These are phyloP conservation scores for Hippopotamus amphibius DNA, from an alignment of 2,113 vertebrate species.

Conservation along the genomic window DNA sequence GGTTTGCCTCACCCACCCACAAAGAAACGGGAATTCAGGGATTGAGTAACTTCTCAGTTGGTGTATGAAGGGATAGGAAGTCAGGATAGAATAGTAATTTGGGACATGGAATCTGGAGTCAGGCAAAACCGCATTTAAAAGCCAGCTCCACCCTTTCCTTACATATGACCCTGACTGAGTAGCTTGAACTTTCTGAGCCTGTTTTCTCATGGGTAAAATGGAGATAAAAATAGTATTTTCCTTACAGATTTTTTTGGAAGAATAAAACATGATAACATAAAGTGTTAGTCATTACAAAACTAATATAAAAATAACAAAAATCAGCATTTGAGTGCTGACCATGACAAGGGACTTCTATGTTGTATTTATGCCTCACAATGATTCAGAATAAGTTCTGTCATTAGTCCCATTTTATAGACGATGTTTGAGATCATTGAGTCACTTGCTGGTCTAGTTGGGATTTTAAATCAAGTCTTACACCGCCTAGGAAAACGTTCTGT, in stretches of 20 bases:
- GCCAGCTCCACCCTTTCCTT: neutral
- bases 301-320: neutral
- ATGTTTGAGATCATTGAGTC: slow-evolving; percentile 16
- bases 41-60: slow-evolving; percentile 22
- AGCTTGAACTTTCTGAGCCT: slow-evolving; percentile 9
- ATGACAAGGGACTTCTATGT: neutral
- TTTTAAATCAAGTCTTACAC: slow-evolving; percentile 29
- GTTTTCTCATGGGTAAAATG: neutral
- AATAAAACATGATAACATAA: slow-evolving; percentile 34
- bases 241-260: neutral
- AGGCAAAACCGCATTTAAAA: slow-evolving; percentile 30
- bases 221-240: slow-evolving; percentile 36
- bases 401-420: neutral
- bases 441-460: neutral
- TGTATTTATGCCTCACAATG: neutral
- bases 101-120: neutral
- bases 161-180: neutral
- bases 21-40: slow-evolving; percentile 44
- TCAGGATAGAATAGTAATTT: neutral
- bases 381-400: neutral
- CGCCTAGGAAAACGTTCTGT: neutral
- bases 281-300: neutral
- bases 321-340: neutral
- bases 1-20: slow-evolving; percentile 21
- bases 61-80: slow-evolving; percentile 34